phyloP scores from a whole-genome alignment of 2,888 invertebrate genomes.

The Limnephilus auricula region DNA sequence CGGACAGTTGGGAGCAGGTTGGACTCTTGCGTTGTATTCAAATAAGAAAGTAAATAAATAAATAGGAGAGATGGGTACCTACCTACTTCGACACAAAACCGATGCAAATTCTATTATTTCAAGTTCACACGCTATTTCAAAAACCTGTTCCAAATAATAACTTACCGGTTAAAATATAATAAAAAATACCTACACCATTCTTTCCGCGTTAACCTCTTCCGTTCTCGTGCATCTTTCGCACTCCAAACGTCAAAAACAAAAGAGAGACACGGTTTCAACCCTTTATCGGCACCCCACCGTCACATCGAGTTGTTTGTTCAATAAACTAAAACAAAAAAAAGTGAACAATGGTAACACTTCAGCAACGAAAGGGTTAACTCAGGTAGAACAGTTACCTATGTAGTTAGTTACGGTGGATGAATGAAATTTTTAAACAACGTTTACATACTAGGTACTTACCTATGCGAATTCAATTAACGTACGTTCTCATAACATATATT shows the following conservation, averaged over 20 bases:
- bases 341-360: slow-evolving; percentile 46
- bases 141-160: neutral
- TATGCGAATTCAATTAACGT: slow-evolving; percentile 16
- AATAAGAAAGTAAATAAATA: too few relatives aligned
- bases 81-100: neutral
- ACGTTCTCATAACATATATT: neutral
- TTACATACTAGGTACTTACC: neutral
- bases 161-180: neutral
- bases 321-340: slow-evolving; percentile 59
- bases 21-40: neutral
- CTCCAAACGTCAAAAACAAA: slow-evolving; percentile 63
- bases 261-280: slow-evolving; percentile 55
- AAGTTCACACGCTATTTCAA: neutral
- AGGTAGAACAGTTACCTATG: slow-evolving; percentile 23
- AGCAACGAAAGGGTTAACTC: slow-evolving; percentile 52
- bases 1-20: too few relatives aligned
- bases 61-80: too few relatives aligned
- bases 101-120: neutral
- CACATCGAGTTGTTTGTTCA: slow-evolving; percentile 54
- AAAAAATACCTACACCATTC: neutral
- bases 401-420: slow-evolving; percentile 9
- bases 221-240: slow-evolving; percentile 51
- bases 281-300: slow-evolving; percentile 53
- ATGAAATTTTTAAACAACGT: neutral
- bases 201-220: slow-evolving; percentile 31